Percentiles rank a stretch among this genome's conserved stretches.
These are phyloP conservation scores for Myiothlypis coronata DNA, from an alignment of 2,797 vertebrate species.

Conservation along the genomic window DNA sequence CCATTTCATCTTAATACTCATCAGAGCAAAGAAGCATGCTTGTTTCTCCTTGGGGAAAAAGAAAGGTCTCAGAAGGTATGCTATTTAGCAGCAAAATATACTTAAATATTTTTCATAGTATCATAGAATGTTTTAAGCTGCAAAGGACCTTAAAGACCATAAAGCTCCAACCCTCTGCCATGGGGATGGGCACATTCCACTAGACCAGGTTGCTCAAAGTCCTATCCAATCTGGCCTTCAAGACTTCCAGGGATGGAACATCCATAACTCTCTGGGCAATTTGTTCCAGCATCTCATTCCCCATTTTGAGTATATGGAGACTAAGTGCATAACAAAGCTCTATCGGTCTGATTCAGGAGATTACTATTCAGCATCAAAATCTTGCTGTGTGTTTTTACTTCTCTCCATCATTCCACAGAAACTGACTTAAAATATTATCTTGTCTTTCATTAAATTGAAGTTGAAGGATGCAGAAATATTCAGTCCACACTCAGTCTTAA, in stretches of 20 bases:
- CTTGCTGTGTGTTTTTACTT: not conserved
- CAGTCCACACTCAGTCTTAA: not conserved
- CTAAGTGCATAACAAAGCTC: not conserved
- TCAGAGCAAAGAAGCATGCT: not conserved
- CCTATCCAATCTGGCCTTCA: not conserved
- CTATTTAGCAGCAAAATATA: not conserved
- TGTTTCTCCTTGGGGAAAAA: not conserved
- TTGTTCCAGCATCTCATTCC: accelerated
- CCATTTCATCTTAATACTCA: not conserved
- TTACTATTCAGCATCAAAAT: not conserved
- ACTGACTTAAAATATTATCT: not conserved
- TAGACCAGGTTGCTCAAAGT: not conserved
- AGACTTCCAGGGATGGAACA: not conserved
- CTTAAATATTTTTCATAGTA: not conserved
- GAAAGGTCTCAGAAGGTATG: not conserved
- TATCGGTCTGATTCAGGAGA: not conserved
- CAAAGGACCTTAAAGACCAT: not conserved
- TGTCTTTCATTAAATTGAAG: not conserved
- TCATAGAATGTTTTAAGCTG: not conserved
- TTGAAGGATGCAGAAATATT: not conserved
- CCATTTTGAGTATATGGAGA: not conserved
- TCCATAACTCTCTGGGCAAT: not conserved
- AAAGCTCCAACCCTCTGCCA: not conserved
- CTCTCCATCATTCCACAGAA: not conserved
- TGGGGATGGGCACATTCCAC: not conserved